Evolutionary conservation across 2,113 vertebrate genomes (phyloP).

Genomic region (Fukomys damarensis): DNA sequence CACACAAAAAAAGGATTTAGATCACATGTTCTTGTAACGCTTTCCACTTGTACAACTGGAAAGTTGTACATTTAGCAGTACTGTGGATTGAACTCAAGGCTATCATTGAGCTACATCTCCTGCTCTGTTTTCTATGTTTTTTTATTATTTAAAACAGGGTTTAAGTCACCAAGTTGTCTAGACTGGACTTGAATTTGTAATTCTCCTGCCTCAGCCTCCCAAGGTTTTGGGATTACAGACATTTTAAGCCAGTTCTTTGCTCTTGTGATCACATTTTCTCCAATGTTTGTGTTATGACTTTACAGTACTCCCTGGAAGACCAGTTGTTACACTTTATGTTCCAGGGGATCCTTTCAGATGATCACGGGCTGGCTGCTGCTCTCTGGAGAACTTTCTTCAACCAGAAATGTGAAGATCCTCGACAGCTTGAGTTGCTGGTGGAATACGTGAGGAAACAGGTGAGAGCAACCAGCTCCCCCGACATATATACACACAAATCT

Average conservation of each 20-base stretch:
- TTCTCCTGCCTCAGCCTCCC: background rate
- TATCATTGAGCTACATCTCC: background rate
- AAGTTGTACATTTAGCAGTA: background rate
- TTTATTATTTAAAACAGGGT: background rate
- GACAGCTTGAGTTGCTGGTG: constrained; percentile 94
- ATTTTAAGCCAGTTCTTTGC: background rate
- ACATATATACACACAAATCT: too few species aligned
- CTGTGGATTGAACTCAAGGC: background rate
- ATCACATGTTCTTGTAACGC: background rate
- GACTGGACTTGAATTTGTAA: background rate
- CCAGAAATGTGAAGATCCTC: constrained; percentile 93
- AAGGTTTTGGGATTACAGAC: background rate
- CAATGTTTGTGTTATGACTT: background rate
- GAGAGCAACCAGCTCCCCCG: background rate
- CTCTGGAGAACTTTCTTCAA: constrained; percentile 97
- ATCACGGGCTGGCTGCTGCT: constrained; percentile 93
- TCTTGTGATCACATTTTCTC: background rate
- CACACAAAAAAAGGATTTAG: background rate
- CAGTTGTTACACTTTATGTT: constrained; percentile 25
- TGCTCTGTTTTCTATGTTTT: background rate
- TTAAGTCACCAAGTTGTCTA: background rate
- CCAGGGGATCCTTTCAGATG: constrained; percentile 96
- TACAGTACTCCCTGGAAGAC: background rate
- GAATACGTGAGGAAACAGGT: constrained; percentile 99
- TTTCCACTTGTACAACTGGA: too few species aligned